A percentile compares a stretch with the other conserved stretches of the same genome.
These are phyloP conservation scores for Therioaphis trifolii DNA, from an alignment of 2,888 invertebrate species.

Conservation along the genomic window DNA sequence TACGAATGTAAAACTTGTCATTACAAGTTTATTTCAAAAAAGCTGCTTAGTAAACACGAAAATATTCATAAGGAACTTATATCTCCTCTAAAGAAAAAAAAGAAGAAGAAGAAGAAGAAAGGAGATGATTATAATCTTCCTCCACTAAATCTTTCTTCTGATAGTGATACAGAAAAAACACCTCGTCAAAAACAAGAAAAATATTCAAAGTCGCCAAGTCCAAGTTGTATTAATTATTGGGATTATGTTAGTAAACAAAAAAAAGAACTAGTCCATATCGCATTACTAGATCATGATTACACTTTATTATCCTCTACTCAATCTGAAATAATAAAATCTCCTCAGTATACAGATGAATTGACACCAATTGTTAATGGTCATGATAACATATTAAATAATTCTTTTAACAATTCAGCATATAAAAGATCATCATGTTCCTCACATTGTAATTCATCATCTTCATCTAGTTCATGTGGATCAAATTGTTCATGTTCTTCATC, in stretches of 20 bases:
- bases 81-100: conserved; percentile 55
- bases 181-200: conserved; percentile 55
- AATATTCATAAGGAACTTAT: conserved; percentile 47
- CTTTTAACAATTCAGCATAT: conserved; percentile 29
- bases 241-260: conserved; percentile 61
- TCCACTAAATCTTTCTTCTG: conserved; percentile 82
- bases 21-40: conserved; percentile 84
- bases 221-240: conserved; percentile 55
- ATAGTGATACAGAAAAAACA: conserved; percentile 73
- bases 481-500: conserved; percentile 59
- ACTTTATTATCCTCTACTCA: conserved; percentile 30
- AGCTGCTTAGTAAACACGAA: conserved; percentile 78
- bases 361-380: conserved; percentile 31
- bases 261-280: conserved; percentile 54
- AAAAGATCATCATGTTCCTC: conserved; percentile 56
- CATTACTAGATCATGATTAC: conserved; percentile 57
- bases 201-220: conserved; percentile 42
- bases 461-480: conserved; percentile 57
- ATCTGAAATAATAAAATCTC: conserved; percentile 41
- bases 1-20: conserved; percentile 81
- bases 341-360: conserved; percentile 47
- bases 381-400: conserved; percentile 53
- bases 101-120: conserved; percentile 69
- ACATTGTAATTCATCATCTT: conserved; percentile 55
- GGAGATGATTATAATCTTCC: conserved; percentile 79